Conservation (phyloP, 1,140 invertebrate species). For the Zophobas morio region DNA sequence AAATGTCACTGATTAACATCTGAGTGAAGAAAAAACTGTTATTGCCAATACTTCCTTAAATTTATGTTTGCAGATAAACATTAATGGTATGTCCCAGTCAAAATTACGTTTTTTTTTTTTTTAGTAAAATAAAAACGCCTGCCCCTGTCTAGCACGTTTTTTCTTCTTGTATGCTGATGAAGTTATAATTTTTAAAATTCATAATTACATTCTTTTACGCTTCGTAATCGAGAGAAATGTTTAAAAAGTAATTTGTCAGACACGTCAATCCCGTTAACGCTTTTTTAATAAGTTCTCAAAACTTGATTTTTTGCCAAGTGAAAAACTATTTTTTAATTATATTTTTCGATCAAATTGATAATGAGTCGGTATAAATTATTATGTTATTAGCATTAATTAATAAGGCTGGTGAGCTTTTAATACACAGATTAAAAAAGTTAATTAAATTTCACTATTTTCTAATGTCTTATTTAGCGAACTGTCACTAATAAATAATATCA, state of each 20-base stretch:
- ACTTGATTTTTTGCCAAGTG: not conserved
- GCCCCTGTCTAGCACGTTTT: too few relatives aligned
- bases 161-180: too few relatives aligned
- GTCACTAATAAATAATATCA: not conserved
- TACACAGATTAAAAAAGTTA: conserved; percentile 1
- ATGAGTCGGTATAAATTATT: conserved; percentile 5
- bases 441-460: conserved; percentile 9
- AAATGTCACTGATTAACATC: too few relatives aligned
- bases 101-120: too few relatives aligned
- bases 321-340: not conserved
- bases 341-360: not conserved
- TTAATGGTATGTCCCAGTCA: too few relatives aligned
- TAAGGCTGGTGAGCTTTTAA: not conserved
- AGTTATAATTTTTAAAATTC: too few relatives aligned
- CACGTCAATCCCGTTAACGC: not conserved
- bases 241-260: conserved; percentile 8
- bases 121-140: too few relatives aligned
- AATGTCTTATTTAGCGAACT: conserved; percentile 3
- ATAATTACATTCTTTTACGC: not conserved
- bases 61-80: too few relatives aligned
- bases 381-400: conserved; percentile 8
- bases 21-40: too few relatives aligned
- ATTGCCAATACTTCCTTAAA: too few relatives aligned
- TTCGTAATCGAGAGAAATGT: not conserved
- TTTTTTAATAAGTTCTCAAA: conserved; percentile 2